Evolutionary conservation across 1,140 invertebrate species (phyloP).

Genomic region (Cydia splendana): DNA sequence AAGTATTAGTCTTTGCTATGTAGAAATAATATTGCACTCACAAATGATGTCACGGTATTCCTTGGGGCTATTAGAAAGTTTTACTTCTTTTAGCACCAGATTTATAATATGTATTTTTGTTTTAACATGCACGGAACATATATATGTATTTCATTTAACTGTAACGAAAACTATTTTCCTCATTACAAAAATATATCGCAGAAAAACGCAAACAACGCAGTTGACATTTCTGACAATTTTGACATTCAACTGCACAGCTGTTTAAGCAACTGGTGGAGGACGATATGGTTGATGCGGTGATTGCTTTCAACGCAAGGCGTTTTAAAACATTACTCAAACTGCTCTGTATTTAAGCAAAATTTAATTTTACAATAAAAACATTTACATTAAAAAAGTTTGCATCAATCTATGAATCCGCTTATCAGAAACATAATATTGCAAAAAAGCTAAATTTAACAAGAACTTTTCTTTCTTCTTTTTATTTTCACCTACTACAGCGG

Average conservation of each 20-base stretch:
- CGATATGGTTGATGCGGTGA: neutral
- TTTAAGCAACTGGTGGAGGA: neutral
- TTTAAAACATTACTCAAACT: neutral
- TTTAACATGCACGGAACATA: neutral
- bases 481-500: neutral
- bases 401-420: neutral
- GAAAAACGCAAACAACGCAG: constrained; percentile 20
- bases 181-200: constrained; percentile 22
- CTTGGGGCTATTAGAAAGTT: constrained; percentile 25
- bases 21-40: constrained; percentile 28
- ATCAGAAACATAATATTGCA: neutral
- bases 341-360: neutral
- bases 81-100: neutral
- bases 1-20: constrained; percentile 8
- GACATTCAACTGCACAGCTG: constrained; percentile 2
- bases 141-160: neutral
- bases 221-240: constrained; percentile 22
- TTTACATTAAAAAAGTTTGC: neutral
- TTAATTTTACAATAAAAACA: neutral
- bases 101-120: neutral
- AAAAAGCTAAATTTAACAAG: too few relatives aligned
- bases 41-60: constrained; percentile 31
- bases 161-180: constrained; percentile 6
- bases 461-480: neutral
- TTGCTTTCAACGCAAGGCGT: neutral